A percentile compares a stretch with the other conserved stretches of the same genome.
Conservation (phyloP, 2,797 vertebrate species). For the Phoxinus dragarum region DNA sequence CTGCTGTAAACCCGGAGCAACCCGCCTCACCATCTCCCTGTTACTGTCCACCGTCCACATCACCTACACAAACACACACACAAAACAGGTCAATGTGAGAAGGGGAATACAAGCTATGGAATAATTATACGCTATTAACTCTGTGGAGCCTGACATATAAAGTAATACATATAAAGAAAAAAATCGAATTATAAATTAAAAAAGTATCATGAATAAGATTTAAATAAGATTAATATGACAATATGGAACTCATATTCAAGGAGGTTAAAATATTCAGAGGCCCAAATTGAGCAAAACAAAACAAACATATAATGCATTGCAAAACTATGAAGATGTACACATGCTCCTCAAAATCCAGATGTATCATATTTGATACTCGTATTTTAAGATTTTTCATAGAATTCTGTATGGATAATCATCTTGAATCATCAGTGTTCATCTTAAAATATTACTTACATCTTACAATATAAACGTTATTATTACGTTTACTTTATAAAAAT, state of each 20-base stretch:
- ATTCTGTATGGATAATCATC: neutral
- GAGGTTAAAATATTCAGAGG: neutral
- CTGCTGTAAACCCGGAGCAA: slow-evolving; percentile 89
- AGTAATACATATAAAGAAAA: neutral
- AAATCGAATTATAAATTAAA: neutral
- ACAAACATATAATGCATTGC: neutral
- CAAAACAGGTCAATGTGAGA: neutral
- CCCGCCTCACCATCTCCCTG: slow-evolving; percentile 79
- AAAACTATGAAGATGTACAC: neutral
- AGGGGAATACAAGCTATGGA: neutral
- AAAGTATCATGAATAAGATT: no score
- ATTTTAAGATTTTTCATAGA: neutral
- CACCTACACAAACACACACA: slow-evolving; percentile 75
- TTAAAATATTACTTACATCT: neutral
- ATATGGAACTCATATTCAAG: no score
- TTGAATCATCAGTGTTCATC: neutral
- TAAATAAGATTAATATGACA: no score
- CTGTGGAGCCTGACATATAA: neutral
- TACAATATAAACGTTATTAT: neutral
- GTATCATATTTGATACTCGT: neutral
- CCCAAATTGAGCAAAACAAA: neutral
- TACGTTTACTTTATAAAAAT: neutral
- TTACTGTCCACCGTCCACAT: slow-evolving; percentile 87
- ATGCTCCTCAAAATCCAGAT: neutral
- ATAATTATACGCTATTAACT: neutral